Evolutionary conservation across 2,113 vertebrate genomes (phyloP).

Genomic region (Bungarus multicinctus): DNA sequence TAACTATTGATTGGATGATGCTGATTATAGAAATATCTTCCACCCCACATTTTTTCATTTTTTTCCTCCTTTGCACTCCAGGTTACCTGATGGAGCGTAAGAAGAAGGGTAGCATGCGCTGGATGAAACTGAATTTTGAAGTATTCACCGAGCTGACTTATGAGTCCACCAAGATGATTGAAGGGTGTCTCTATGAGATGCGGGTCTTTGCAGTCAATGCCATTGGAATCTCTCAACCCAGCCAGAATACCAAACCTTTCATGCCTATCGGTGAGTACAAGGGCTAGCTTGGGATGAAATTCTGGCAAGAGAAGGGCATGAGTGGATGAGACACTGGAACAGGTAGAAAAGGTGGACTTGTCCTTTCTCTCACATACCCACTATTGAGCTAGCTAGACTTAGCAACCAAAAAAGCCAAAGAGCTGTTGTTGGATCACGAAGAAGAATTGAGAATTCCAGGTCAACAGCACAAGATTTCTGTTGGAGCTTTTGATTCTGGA

Average conservation of each 20-base stretch:
- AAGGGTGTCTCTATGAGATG: constrained; percentile 88
- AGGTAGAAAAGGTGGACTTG: not conserved
- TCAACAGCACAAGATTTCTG: not conserved
- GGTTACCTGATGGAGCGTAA: constrained; percentile 89
- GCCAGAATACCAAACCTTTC: constrained; percentile 69
- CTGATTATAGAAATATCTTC: not conserved
- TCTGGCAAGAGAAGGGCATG: not conserved
- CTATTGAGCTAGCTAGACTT: not conserved
- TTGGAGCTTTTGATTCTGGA: not conserved
- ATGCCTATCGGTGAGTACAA: constrained; percentile 71
- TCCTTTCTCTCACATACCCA: not conserved
- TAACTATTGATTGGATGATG: too few relatives aligned
- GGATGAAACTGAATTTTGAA: constrained; percentile 94
- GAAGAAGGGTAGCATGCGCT: constrained; percentile 83
- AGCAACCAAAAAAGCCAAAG: not conserved
- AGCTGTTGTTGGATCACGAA: not conserved
- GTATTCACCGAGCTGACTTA: constrained; percentile 75
- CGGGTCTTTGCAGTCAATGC: constrained; percentile 85
- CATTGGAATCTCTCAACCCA: constrained; percentile 85
- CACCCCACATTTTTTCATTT: rapidly evolving
- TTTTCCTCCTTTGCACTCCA: constrained; percentile 43
- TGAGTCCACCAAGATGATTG: constrained; percentile 88
- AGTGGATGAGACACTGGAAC: not conserved
- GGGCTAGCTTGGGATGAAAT: not conserved
- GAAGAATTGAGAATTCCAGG: not conserved